Evolutionary conservation across 1,140 invertebrate species (phyloP), one percentile per base, ranked within the genome.

Genomic region (Caenorhabditis briggsae): DNA sequence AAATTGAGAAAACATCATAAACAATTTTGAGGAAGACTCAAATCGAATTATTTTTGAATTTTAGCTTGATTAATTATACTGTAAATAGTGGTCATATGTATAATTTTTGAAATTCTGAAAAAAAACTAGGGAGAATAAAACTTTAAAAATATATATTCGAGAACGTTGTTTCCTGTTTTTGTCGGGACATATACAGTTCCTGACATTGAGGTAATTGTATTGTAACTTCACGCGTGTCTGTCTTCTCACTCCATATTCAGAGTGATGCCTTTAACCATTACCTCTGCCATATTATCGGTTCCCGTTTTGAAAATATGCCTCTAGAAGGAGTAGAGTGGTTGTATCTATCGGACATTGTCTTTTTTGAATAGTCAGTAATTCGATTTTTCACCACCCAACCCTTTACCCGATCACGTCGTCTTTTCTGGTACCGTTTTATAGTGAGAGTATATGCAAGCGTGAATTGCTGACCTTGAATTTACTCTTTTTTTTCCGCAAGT

Each of bases 251-350:
- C 70, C 33, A 12, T 23, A 20, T 78, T 78, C 53, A 23, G 46
- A 78, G 14, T 78, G 70, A 78, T 78, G 46, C 41, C 70, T 78
- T 78, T 33, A 33, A 33, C 33, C 33, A 33, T 33, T 33, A 33
- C 46, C 70, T 78, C 20, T 78, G 70, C 70, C 70, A 78, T 78
- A 78, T 78, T 78, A 78, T 78, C 70, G 70, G 70, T 78, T 78
- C 70, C 70, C 70, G 70, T 78, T 78, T 43, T 50, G n/a, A 23
- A 78, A 78, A 78, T 78, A 78, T 78, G 70, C 53, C 46, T 78
- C 65, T 41, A 64, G 8, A 14, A 25, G 70, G 18, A 5, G 46
- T 23, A 78, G 70, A 78, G 70, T 78, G 70, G 70, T 78, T 20
- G 70, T 20, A 46, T 12, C 20, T 46, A 78, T 11, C 61, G 25